These are phyloP conservation scores for Antheraea assamensis DNA, from an alignment of 2,888 invertebrate genomes.

Conservation along the genomic window DNA sequence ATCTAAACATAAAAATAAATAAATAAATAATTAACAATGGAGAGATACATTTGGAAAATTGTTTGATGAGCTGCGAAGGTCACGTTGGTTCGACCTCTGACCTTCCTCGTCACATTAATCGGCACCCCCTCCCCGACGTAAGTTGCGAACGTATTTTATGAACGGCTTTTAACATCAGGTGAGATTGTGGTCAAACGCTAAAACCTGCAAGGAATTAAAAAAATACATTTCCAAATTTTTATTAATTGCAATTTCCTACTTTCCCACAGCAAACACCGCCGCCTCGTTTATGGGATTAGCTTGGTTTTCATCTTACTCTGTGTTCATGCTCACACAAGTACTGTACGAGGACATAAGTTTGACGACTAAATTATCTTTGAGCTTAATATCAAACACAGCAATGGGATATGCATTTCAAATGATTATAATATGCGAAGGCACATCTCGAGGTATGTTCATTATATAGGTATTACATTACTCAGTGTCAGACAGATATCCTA, in stretches of 20 bases:
- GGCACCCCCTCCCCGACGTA: no score
- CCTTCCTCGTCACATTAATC: no score
- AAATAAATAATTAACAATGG: no score
- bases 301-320: conserved; percentile 90
- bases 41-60: no score
- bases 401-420: conserved; percentile 91
- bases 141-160: no score
- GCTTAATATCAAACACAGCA: conserved; percentile 89
- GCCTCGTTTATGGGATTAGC: conserved; percentile 89
- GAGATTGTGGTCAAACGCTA: no score
- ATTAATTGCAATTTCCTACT: neutral
- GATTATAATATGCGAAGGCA: conserved; percentile 88
- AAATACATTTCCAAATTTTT: conserved; percentile 15
- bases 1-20: no score
- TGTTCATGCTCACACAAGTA: conserved; percentile 87
- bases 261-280: conserved; percentile 88
- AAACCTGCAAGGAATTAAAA: no score
- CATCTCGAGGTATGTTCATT: conserved; percentile 81
- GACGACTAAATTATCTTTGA: conserved; percentile 83
- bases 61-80: no score
- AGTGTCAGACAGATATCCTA: neutral
- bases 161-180: no score
- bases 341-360: conserved; percentile 84
- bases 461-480: no score
- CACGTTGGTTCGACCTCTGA: no score